Conservation (phyloP, 2,113 vertebrate genomes). For the Eubucco bourcierii region DNA sequence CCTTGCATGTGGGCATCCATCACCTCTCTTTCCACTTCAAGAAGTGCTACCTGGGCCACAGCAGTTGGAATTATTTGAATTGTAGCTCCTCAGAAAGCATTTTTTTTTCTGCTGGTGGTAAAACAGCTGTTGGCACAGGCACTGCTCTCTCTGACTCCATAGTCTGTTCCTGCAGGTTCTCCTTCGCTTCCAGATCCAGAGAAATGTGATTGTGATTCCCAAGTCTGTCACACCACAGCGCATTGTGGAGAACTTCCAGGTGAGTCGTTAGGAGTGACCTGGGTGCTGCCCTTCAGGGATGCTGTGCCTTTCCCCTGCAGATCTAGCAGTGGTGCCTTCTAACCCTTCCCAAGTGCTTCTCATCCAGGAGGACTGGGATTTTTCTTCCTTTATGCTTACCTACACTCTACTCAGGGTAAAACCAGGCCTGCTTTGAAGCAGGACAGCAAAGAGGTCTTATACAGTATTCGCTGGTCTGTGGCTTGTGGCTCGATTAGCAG, state of each 20-base stretch:
- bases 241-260: conserved; percentile 90
- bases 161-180: conserved; percentile 77
- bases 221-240: conserved; percentile 88
- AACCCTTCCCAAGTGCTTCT: background rate
- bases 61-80: background rate
- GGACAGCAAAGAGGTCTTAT: background rate
- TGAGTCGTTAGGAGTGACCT: background rate
- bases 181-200: conserved; percentile 89
- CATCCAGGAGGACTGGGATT: background rate
- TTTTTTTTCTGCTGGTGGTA: background rate
- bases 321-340: background rate
- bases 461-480: background rate
- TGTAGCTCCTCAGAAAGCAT: background rate
- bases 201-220: conserved; percentile 87
- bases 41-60: background rate
- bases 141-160: background rate
- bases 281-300: background rate
- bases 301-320: background rate
- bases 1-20: background rate
- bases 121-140: background rate
- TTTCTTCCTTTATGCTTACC: background rate
- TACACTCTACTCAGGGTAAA: background rate
- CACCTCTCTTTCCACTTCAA: background rate
- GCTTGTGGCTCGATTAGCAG: background rate
- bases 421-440: background rate